Evolutionary conservation across 2,113 vertebrate genomes (phyloP), one percentile per base, ranked within the genome.

Genomic region (Callipepla californica): DNA sequence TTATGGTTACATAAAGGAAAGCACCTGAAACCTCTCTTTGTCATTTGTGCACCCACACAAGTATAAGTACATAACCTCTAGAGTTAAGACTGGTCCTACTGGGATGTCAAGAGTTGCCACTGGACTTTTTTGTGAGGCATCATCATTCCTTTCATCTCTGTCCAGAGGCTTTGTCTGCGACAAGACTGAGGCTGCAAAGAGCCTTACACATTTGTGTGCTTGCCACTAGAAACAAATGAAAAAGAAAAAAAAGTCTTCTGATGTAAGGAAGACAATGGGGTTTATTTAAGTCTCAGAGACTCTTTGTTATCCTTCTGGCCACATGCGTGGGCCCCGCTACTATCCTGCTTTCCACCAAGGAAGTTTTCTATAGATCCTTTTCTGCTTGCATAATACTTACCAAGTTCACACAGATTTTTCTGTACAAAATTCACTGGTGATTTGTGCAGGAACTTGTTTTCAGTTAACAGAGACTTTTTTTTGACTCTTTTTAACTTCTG

Each of bases 291-390:
- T 87, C 76, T 36, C 20, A 61, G 23, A 91, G 25, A 19, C 66
- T 89, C 79, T 94, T 87, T 87, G 59, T 87, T 89, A 92, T 87
- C 36, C 42, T 91, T 89, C 75, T 92, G 81, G 75, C 57, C 89
- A 77, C 63, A 91, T 19, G 72, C 0, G 0, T 94, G 38, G 65
- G 74, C 16, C 81, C 55, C 93, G 66, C 50, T 86, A 65, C 62
- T 81, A n/a, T 51, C 47, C 87, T 83, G 47, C 63, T 70, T 89
- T 91, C 72, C 61, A 74, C 72, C 47, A 77, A 80, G 36, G 48
- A 51, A 18, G 23, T 48, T 88, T 42, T 80, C 26, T 38, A 0
- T 55, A 70, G 7, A 32, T 32, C 11, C 21, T 9, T 69, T 74
- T 32, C 85, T 55, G 10, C 28, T 78, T 1, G 0, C 22, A 30